Base-by-base conservation (phyloP, 35 echinoderm and acorn worm genomes). In the Ophioderma brevispina region DNA sequence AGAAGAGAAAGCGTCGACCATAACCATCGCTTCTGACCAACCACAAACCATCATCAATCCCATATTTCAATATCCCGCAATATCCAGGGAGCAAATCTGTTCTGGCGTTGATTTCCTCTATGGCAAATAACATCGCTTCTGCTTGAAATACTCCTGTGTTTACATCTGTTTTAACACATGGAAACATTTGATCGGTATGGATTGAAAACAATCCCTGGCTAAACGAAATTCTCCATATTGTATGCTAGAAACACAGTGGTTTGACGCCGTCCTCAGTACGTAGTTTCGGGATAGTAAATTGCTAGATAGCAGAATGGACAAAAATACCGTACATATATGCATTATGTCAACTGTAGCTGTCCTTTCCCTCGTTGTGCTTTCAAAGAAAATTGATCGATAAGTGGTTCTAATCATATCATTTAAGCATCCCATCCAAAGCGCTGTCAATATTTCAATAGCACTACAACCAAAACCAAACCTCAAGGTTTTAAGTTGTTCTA, bases 41-140 rank as follows among this genome's bases (percentile, higher is more conserved):
- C 88, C 84, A 41, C 75, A 56, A 77, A n/a, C 84, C 88, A 75
- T 80, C 84, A 41, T 82, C 81, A 77, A n/a, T 90, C 88, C 30
- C 80, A 76, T 25, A 90, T 90, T 40, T 90, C 79, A 64, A n/a
- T 55, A 90, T 64, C 88, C 88, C 6, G 80, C n/a, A 32, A 40
- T 4, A 90, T 39, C 81, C 55, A 35, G 79, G 80, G 21, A 90
- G 59, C 30, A 90, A 52, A 64, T 90, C 88, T 6, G 49, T 32
- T 35, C 81, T n/a, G 2, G 36, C 19, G 37, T 90, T 90, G 36
- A 90, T 82, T 39, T 83, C 33, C 25, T 90, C 55, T 19, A 90
- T 33, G 5, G 88, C 88, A 83, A 84, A 90, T 0, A 82, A 52
- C 88, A 90, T 84, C 0, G 49, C 80, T 41, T 90, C 88, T 15